Conservation (phyloP, 1,140 invertebrate genomes). For the Papilio helenus region DNA sequence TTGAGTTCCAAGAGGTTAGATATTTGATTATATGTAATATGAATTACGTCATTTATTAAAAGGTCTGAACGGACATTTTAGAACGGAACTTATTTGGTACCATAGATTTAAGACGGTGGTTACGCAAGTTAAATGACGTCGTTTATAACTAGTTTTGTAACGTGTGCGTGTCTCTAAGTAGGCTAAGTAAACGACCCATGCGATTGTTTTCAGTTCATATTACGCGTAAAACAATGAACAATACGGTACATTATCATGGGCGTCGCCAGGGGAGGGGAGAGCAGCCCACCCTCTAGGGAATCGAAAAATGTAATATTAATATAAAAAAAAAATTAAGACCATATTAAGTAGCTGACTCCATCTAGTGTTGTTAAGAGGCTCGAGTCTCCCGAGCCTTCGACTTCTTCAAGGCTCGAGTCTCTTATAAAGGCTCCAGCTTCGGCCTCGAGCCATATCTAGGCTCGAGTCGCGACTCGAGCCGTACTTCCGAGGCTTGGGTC, state of each 20-base stretch:
- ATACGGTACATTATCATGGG: neutral
- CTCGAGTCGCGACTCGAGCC: no score
- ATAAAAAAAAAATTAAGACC: no score
- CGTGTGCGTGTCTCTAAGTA: neutral
- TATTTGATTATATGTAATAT: neutral
- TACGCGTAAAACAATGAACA: neutral
- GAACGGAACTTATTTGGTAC: conserved; percentile 1
- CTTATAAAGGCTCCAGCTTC: no score
- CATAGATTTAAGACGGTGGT: neutral
- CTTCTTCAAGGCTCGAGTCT: no score
- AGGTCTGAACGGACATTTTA: neutral
- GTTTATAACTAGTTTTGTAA: conserved; percentile 7
- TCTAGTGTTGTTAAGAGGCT: no score
- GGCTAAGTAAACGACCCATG: conserved; percentile 13
- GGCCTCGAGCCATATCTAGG: no score
- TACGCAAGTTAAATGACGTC: neutral
- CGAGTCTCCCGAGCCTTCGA: no score
- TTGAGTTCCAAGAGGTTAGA: neutral
- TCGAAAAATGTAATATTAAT: no score
- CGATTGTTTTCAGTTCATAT: conserved; percentile 15
- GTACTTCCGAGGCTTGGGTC: no score
- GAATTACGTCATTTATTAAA: conserved; percentile 6
- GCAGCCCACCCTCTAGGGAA: no score
- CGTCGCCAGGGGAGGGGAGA: no score
- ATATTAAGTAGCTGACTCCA: no score